Evolutionary conservation across 1,140 invertebrate species (phyloP), one percentile per base, ranked within the genome.

Genomic region (Chrysomallon squamiferum): DNA sequence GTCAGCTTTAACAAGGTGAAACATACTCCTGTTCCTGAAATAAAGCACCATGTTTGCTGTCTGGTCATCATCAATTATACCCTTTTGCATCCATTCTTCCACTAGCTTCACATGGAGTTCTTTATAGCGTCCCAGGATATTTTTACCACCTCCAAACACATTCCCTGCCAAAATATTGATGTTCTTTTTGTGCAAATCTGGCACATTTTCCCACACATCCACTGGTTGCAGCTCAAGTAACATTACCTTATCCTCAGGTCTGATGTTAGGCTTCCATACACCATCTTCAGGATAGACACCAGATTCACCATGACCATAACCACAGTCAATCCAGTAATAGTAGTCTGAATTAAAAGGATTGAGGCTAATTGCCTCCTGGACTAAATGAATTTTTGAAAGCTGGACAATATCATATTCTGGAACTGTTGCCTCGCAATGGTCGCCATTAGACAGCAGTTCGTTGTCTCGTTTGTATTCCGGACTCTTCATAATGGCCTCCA

Each of bases 401-500:
- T 67, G 65, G 20, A 72, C 5, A 41, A 72, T 72, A 45, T 68
- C 69, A 22, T 72, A 72, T 11, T 72, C 69, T 2, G 65, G 69
- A 22, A 62, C 25, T 11, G 11, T 41, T 0, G 65, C 43, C 52
- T 72, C 69, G 35, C 49, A 56, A 22, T 64, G 58, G 2, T 62
- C 35, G n/a, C 50, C 50, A n/a, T 47, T 50, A 13, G 5, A 22
- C 1, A 68, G 33, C 15, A 72, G 61, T 30, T 72, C 65, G 47
- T 72, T 72, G 52, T 65, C 69, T 41, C 22, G 25, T 29, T 59
- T 32, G 49, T 64, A 72, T 25, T 50, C 49, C 11, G 41, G 38
- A 47, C 60, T 64, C 27, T 38, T 22, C 69, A 72, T 72, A 41
- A 72, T 68, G 20, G 45, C 49, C 25, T 59, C 15, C 5, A 72